Evolutionary conservation across 2,888 invertebrate species (phyloP).

Genomic region (Cryptophagus acutangulus): DNA sequence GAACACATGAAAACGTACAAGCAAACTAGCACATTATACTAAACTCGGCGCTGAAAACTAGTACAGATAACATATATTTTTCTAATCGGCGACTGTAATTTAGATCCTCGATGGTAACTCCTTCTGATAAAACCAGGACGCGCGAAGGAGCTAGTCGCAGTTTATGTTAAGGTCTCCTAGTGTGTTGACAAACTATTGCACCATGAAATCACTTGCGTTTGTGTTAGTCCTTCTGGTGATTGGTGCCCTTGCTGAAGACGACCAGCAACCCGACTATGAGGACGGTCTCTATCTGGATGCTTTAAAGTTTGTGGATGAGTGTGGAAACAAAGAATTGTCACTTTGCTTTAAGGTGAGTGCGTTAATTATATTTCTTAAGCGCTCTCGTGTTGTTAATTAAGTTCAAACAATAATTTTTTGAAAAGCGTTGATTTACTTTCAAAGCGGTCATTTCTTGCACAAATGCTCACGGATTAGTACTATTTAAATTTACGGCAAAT

Average conservation of each 20-base stretch:
- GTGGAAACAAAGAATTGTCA: slow-evolving; percentile 62
- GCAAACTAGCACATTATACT: slow-evolving; percentile 26
- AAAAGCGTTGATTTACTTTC: too few relatives aligned
- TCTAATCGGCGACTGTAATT: slow-evolving; percentile 27
- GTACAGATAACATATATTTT: slow-evolving; percentile 32
- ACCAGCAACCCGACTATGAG: slow-evolving; percentile 49
- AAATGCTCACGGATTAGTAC: too few relatives aligned
- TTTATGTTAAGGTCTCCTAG: slow-evolving; percentile 21
- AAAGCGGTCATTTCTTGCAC: too few relatives aligned
- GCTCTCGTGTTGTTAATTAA: too few relatives aligned
- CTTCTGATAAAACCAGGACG: slow-evolving; percentile 40
- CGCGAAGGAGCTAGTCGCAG: slow-evolving; percentile 27
- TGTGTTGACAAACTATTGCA: slow-evolving; percentile 11
- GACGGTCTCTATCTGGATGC: slow-evolving; percentile 60
- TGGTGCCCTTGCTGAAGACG: slow-evolving; percentile 16
- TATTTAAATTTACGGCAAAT: too few relatives aligned
- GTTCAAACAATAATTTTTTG: too few relatives aligned
- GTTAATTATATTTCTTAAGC: not conserved
- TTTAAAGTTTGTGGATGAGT: slow-evolving; percentile 65
- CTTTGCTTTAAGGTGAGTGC: slow-evolving; percentile 67
- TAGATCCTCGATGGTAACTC: slow-evolving; percentile 29
- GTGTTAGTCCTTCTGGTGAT: slow-evolving; percentile 11
- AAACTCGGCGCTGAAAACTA: slow-evolving; percentile 21
- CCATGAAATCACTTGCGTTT: not conserved
- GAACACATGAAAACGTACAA: slow-evolving; percentile 14